Evolutionary conservation across 92 coral and sea anemone genomes (phyloP), one percentile per base, ranked within the genome.

Genomic region (Meandrina meandrites): DNA sequence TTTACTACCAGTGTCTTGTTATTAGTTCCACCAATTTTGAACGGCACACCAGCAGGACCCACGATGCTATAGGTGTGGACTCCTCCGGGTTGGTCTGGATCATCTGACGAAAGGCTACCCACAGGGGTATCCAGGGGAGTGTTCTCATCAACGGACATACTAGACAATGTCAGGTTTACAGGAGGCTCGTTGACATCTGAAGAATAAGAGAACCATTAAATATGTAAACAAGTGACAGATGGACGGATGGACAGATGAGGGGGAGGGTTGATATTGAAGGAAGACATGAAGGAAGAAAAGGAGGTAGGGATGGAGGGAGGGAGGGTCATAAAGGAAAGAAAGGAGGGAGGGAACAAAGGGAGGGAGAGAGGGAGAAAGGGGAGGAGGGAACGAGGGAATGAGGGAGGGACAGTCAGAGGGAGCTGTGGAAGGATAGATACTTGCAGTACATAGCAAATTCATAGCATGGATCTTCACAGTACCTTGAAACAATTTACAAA

Each of bases 171-270:
- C 68, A 96, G 77, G 21, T 83, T 79, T 45, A 91, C 91, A 70
- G 99, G 99, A 50, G 91, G 85, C 86, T 94, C 99, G 76, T 96
- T 96, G 58, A 89, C 94, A 88, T 96, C 96, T 88, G 69, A 24
- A 30, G 70, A 81, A 40, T 11, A 27, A 31, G 16, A 11, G 60
- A 54, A 13, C 11, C 2, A 13, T 7, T 66, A 10, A 40, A 40
- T 40, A 40, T 2, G 45, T 6, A 40, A 40, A 24, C 11, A 66
- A 24, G 69, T 16, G 69, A 27, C 13, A 7, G 71, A 24, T 24
- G 31, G 71, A 30, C 1, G 32, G 71, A 32, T 66, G 31, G 31
- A 24, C 32, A 48, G 53, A 8, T 4, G 12, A 48, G 14, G 12
- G 14, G 53, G 14, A 48, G 14, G 53, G n/a, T n/a, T 7, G 9